phyloP scores from a whole-genome alignment of 2,797 vertebrate genomes.

The Acrocephalus scirpaceus region DNA sequence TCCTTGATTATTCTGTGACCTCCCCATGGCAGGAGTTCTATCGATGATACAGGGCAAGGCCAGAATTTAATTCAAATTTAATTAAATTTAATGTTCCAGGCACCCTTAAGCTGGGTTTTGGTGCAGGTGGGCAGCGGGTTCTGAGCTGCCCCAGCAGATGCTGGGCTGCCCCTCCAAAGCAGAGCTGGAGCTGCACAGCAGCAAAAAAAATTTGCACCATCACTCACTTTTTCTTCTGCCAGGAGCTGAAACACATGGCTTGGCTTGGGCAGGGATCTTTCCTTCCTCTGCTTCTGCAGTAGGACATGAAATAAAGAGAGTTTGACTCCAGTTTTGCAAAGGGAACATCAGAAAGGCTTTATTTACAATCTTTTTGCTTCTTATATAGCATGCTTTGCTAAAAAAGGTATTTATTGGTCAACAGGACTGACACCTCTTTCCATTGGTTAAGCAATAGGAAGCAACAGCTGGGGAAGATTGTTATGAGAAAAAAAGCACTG shows the following conservation, averaged over 20 bases:
- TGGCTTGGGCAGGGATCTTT: neutral
- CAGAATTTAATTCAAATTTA: neutral
- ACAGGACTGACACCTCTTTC: too few species aligned
- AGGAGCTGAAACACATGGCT: neutral
- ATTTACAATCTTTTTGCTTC: too few species aligned
- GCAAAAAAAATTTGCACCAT: neutral
- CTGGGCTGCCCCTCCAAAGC: neutral
- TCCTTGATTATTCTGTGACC: neutral
- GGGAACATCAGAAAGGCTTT: too few species aligned
- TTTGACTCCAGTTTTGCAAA: too few species aligned
- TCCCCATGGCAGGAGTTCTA: neutral
- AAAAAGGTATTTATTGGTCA: too few species aligned
- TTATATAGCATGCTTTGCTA: too few species aligned
- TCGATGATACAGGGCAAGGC: neutral
- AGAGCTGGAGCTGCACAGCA: neutral
- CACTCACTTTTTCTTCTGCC: neutral
- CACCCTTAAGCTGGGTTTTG: accelerated
- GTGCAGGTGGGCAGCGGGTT: neutral
- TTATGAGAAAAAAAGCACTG: too few species aligned
- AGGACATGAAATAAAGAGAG: too few species aligned
- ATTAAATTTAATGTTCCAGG: neutral
- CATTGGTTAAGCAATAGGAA: too few species aligned
- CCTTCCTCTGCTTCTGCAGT: neutral
- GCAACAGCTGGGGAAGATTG: too few species aligned
- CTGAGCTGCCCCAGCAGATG: neutral